phyloP scores from a whole-genome alignment of 1,140 invertebrate genomes.

The Pectinophora gossypiella region DNA sequence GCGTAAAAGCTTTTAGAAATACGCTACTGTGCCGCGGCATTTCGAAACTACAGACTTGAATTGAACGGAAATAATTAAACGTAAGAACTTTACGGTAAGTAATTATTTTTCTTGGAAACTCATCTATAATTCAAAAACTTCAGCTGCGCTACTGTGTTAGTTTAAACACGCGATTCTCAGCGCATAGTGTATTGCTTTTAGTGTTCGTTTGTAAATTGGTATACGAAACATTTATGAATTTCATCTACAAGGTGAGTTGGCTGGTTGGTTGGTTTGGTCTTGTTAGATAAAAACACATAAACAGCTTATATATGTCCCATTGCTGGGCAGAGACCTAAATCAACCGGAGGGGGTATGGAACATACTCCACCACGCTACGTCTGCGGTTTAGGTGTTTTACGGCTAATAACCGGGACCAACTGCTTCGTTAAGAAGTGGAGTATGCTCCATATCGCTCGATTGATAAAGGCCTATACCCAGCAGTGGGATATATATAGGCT shows the following conservation, averaged over 20 bases:
- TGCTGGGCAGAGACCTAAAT: no score
- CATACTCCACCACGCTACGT: no score
- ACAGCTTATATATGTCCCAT: no score
- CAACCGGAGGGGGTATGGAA: no score
- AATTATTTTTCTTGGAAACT: slow-evolving; percentile 29
- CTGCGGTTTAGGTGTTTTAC: no score
- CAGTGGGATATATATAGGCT: no score
- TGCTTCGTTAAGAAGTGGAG: no score
- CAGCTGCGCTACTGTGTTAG: slow-evolving; percentile 12
- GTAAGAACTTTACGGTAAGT: slow-evolving; percentile 23
- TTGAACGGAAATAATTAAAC: slow-evolving; percentile 33
- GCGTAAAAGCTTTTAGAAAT: background rate
- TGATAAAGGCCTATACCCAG: no score
- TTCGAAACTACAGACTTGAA: slow-evolving; percentile 17
- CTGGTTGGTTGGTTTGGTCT: background rate
- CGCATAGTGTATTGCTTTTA: background rate
- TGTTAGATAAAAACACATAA: background rate
- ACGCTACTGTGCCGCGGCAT: slow-evolving; percentile 8
- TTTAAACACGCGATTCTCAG: slow-evolving; percentile 20
- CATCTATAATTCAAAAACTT: slow-evolving; percentile 17
- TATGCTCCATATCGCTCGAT: no score
- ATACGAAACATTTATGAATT: no score
- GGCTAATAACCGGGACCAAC: no score
- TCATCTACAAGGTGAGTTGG: no score
- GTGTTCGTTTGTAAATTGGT: background rate